Percentiles rank a stretch among this genome's conserved stretches.
phyloP scores from a whole-genome alignment of 2,888 invertebrate species.

The Stenodera caucasica region DNA sequence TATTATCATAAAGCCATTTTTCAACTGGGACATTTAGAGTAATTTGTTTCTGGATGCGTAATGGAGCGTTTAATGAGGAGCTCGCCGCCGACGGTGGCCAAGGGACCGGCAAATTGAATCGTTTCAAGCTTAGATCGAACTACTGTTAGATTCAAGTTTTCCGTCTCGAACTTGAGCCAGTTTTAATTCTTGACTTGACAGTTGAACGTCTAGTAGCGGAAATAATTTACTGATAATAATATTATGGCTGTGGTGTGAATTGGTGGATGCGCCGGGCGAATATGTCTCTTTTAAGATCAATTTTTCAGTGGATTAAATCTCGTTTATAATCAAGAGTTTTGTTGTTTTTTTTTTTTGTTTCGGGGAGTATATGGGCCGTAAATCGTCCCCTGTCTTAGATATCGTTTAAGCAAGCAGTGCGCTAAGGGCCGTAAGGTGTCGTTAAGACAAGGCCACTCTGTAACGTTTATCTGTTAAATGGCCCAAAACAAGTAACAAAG shows the following conservation, averaged over 20 bases:
- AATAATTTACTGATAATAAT: background rate
- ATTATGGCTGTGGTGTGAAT: background rate
- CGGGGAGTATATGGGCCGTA: conserved; percentile 13
- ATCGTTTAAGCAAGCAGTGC: conserved; percentile 30
- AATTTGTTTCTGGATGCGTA: conserved; percentile 57
- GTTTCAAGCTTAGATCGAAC: conserved; percentile 48
- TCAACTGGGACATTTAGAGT: conserved; percentile 52
- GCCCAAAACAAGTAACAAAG: conserved; percentile 56
- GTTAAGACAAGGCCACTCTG: conserved; percentile 53
- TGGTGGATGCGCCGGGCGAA: background rate
- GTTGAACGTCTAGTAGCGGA: background rate
- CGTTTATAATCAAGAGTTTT: background rate
- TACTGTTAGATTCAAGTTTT: conserved; percentile 13
- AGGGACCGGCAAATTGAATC: conserved; percentile 57
- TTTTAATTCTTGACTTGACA: background rate
- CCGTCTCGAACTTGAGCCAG: background rate
- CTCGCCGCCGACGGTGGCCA: conserved; percentile 55
- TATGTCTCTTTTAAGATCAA: background rate
- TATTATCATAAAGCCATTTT: conserved; percentile 52
- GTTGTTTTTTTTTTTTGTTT: background rate
- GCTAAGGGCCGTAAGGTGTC: conserved; percentile 52
- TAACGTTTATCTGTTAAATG: conserved; percentile 57
- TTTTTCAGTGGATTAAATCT: background rate
- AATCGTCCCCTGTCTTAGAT: conserved; percentile 27
- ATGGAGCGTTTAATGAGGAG: conserved; percentile 58